Evolutionary conservation across 1,140 invertebrate species (phyloP), one percentile per base, ranked within the genome.

Genomic region (Gonioctena quinquepunctata): DNA sequence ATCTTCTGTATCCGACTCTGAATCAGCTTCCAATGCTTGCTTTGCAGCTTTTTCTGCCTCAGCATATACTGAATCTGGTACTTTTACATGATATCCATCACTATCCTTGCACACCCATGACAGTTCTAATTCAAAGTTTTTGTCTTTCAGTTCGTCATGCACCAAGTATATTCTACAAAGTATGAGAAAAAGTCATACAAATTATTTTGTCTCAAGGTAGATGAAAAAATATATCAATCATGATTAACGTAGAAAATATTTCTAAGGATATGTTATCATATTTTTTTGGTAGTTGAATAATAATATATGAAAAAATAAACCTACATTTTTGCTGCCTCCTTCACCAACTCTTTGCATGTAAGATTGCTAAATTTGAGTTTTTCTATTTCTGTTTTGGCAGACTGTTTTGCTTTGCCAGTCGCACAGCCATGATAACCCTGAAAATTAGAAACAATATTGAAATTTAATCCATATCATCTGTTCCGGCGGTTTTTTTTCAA

Each of bases 351-450:
- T 70, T 89, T 89, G 65, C 91, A 93, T 11, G 90, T 89, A 90
- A 98, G 89, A 65, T 96, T 92, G 23, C 90, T 87, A 50, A 97
- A 85, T 81, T 97, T 97, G 1, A 99, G 83, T 83, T 99, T 99
- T 85, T 99, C 98, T 81, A 99, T 98, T 88, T 99, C 98, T 26
- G 98, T 99, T 87, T 99, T 99, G 3, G 98, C 98, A 65, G 96
- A 93, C 82, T 99, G 98, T 83, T 98, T 98, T 6, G 97, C 97
- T 88, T 99, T 99, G 2, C 98, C 98, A 75, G 93, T 89, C 28
- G 98, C 96, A 88, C 96, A 99, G 8, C 97, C 97, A 85, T 90
- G 93, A 84, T 98, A 99, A 33, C 97, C 97, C 92, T 96, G 83
- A 70, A 86, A 87, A 63, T 72, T 48, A 65, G 18, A 6, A 65